A percentile compares a stretch with the other conserved stretches of the same genome.
Evolutionary conservation across 2,113 vertebrate genomes (phyloP).

Genomic region (Podilymbus podiceps): DNA sequence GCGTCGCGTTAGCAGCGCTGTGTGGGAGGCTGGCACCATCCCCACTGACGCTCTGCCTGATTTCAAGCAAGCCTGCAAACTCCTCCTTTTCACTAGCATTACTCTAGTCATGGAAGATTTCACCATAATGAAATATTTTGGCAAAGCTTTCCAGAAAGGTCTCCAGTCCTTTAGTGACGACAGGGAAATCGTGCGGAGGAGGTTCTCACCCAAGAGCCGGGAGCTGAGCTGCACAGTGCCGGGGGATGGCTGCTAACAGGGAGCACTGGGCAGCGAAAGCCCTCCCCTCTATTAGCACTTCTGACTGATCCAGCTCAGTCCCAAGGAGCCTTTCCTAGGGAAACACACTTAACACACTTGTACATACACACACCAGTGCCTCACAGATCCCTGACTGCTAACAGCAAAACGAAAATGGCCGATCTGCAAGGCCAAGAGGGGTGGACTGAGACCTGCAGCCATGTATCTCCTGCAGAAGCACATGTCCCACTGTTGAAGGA

Average conservation of each 20-base stretch:
- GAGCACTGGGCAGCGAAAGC: not conserved
- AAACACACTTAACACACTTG: not conserved
- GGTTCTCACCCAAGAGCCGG: not conserved
- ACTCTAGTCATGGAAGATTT: not conserved
- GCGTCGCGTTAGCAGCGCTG: not conserved
- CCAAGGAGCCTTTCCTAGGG: not conserved
- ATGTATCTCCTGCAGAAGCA: not conserved
- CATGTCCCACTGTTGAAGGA: not conserved
- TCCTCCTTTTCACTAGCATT: not conserved
- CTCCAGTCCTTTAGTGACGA: not conserved
- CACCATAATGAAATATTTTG: not conserved
- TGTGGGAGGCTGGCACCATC: not conserved
- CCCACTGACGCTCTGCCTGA: not conserved
- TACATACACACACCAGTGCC: fast-evolving
- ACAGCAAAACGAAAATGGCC: not conserved
- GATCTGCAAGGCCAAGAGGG: not conserved
- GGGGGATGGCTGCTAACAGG: not conserved
- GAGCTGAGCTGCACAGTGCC: not conserved
- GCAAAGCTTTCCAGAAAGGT: not conserved
- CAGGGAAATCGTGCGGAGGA: not conserved
- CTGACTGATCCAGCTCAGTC: not conserved
- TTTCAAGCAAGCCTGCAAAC: not conserved
- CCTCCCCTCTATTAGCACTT: not conserved
- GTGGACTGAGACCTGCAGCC: not conserved
- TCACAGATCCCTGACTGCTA: not conserved